Evolutionary conservation across 2,797 vertebrate genomes (phyloP).

Genomic region (Silurus aristotelis): DNA sequence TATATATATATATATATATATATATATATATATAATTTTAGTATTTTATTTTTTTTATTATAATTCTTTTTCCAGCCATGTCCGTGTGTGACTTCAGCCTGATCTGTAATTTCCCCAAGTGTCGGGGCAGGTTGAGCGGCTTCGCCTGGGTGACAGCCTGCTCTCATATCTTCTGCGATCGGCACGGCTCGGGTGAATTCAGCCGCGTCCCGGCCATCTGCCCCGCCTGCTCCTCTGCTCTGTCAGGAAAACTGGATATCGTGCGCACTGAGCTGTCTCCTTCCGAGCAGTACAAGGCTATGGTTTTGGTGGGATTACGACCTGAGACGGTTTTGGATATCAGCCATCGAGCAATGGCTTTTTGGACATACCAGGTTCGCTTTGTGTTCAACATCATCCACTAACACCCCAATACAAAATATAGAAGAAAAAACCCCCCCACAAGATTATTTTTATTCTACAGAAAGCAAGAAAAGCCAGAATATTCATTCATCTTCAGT

Average conservation of each 20-base stretch:
- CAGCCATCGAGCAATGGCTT: conserved; percentile 81
- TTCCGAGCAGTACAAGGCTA: conserved; percentile 88
- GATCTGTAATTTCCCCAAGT: conserved; percentile 86
- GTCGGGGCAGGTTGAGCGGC: conserved; percentile 78
- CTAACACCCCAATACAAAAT: neutral
- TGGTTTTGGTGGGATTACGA: conserved; percentile 84
- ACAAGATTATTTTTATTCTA: neutral
- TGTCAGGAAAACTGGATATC: conserved; percentile 87
- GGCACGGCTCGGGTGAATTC: conserved; percentile 85
- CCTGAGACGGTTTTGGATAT: conserved; percentile 87
- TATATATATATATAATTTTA: too few species aligned
- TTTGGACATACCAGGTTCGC: conserved; percentile 90
- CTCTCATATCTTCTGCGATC: conserved; percentile 89
- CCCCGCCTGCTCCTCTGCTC: conserved; percentile 84
- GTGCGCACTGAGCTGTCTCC: conserved; percentile 85
- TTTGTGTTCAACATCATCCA: neutral
- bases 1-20: too few species aligned
- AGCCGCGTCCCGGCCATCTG: conserved; percentile 82
- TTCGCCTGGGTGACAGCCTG: conserved; percentile 90
- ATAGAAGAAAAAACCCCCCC: too few species aligned
- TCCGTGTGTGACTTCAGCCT: conserved; percentile 81
- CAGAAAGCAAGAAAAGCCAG: neutral
- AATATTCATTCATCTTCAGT: conserved; percentile 57
- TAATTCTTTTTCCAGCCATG: conserved; percentile 54
- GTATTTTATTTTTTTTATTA: too few species aligned